Evolutionary conservation across 2,888 invertebrate genomes (phyloP), one percentile per base, ranked within the genome.

Genomic region (Dorcus hopei): DNA sequence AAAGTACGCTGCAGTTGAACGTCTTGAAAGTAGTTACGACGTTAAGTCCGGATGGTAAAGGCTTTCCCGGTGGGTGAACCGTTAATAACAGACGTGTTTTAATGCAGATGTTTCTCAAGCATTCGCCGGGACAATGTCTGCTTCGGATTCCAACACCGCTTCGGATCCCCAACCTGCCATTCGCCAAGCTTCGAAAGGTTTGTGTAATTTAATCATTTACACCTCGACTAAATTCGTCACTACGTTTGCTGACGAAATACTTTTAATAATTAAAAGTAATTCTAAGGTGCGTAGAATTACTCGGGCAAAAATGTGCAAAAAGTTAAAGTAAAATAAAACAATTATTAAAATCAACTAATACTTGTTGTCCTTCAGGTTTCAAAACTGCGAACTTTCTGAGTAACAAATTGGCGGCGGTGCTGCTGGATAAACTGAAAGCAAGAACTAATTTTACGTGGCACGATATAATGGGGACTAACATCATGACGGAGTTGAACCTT

Each of bases 1-100:
- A 87, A 42, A 83, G 81, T 38, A 82, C 87, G 42, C 85, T 92
- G 83, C 86, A 86, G 68, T 85, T 84, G 68, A 88, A 86, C 65
- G 82, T 92, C 26, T 73, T 93, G 9, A 84, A 80, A 65, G 82
- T 89, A 8, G 40, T 54, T 11, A 57, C 52, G 49, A 48, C 60
- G 43, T 40, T 52, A 38, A 47, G 57, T 48, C 49, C 54, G 3
- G 61, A 63, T 57, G 64, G 66, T 65, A 61, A 59, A 43, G 9
- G 6, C 8, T 49, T 49, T 9, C 5, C 38, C 9, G 1, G 3
- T 19, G 19, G 3, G 2, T 19, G 19, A 19, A 19, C 3, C 19
- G 19, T 33, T 33, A 33, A 33, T 33, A 33, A 33, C 3, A 33
- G 0, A 6, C 7, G 6, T 33, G 26, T 33, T 33, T 7, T 33